These are phyloP conservation scores for Urocitellus parryii DNA, from an alignment of 2,113 vertebrate genomes.

Conservation along the genomic window DNA sequence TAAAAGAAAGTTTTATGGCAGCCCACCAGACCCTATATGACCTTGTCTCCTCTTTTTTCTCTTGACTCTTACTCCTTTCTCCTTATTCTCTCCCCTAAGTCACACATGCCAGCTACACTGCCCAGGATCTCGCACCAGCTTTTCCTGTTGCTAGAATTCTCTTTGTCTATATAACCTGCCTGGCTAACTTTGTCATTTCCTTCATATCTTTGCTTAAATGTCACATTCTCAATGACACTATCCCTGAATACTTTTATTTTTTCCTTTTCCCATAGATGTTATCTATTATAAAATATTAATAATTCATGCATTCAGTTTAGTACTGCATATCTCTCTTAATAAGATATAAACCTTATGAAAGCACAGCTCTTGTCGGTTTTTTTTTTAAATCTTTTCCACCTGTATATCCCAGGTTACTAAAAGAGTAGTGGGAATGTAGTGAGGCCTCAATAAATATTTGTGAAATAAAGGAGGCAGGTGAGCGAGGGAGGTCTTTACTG, in stretches of 20 bases:
- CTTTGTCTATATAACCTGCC: not conserved
- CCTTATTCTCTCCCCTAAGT: too few relatives aligned
- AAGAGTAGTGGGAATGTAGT: not conserved
- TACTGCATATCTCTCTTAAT: not conserved
- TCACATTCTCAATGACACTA: not conserved
- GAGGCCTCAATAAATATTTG: not conserved
- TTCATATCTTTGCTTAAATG: not conserved
- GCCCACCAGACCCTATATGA: not conserved
- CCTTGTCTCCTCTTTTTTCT: not conserved
- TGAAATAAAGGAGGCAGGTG: not conserved
- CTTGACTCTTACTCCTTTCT: not conserved
- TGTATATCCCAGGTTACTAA: not conserved
- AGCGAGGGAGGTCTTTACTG: not conserved
- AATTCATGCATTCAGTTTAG: not conserved
- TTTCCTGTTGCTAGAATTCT: not conserved
- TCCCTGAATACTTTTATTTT: not conserved
- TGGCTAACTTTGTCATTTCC: not conserved
- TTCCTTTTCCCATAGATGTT: not conserved
- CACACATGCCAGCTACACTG: not conserved
- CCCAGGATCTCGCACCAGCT: not conserved
- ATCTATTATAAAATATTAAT: not conserved
- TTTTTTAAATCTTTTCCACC: not conserved
- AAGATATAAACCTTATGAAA: not conserved
- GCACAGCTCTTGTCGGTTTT: not conserved
- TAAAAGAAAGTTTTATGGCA: not conserved